These are phyloP conservation scores for Mola mola DNA, from an alignment of 2,113 vertebrate species.

Conservation along the genomic window DNA sequence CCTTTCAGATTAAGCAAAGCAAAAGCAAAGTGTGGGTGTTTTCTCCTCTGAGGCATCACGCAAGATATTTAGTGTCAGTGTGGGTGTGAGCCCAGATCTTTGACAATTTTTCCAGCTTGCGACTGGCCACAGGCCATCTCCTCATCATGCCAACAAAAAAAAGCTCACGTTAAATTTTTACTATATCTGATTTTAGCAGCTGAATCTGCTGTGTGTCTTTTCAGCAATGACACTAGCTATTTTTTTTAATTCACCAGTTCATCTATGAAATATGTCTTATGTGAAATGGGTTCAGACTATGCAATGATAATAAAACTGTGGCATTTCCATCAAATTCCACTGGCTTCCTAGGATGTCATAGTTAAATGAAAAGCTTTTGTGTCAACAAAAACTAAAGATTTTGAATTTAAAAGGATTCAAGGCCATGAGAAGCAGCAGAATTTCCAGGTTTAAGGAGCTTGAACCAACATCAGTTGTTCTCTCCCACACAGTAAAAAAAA, in stretches of 20 bases:
- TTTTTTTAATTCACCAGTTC: not conserved
- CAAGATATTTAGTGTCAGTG: constrained; percentile 59
- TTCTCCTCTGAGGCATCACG: constrained; percentile 59
- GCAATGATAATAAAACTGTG: no score
- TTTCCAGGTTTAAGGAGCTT: no score
- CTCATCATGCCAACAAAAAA: constrained; percentile 30
- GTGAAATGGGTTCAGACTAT: not conserved
- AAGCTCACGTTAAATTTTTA: constrained; percentile 8
- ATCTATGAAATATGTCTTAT: not conserved
- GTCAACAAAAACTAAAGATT: no score
- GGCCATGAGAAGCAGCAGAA: no score
- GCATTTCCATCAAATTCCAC: no score
- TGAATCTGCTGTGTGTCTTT: not conserved
- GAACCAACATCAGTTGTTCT: no score
- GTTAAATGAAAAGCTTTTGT: no score
- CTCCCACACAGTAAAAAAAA: no score
- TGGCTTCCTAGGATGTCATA: no score
- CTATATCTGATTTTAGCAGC: not conserved
- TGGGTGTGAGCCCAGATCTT: constrained; percentile 63
- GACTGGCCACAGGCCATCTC: constrained; percentile 49
- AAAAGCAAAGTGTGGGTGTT: constrained; percentile 61
- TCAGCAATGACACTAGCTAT: not conserved
- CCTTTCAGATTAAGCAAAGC: constrained; percentile 73
- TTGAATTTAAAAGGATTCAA: no score
- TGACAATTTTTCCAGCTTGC: constrained; percentile 49